phyloP scores from a whole-genome alignment of 2,888 invertebrate genomes.

The Drosophila nr. perissopoda region DNA sequence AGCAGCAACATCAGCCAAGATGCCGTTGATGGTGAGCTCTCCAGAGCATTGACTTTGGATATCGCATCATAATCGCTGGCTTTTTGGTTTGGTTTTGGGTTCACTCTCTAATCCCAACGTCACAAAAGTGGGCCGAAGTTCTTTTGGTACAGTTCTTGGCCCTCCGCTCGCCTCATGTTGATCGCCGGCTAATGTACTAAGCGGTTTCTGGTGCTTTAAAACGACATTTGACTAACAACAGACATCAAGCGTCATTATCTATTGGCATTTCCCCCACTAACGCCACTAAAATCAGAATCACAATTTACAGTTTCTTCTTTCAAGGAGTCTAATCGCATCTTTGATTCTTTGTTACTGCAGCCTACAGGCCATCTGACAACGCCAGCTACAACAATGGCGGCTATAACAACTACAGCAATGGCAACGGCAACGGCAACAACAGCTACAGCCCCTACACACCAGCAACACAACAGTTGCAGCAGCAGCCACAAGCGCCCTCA shows the following conservation, averaged over 20 bases:
- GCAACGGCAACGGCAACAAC: conserved; percentile 37
- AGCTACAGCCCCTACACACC: conserved; percentile 28
- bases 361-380: conserved; percentile 33
- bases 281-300: conserved; percentile 56
- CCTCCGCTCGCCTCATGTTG: conserved; percentile 47
- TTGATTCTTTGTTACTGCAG: conserved; percentile 21
- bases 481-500: conserved; percentile 50
- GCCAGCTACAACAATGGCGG: conserved; percentile 22
- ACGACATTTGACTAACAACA: conserved; percentile 59
- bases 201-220: conserved; percentile 73
- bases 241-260: conserved; percentile 53
- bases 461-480: conserved; percentile 43
- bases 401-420: conserved; percentile 32
- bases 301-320: background rate
- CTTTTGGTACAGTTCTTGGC: conserved; percentile 51
- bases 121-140: conserved; percentile 39
- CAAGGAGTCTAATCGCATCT: background rate
- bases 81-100: conserved; percentile 60
- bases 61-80: conserved; percentile 57
- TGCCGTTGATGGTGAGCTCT: conserved; percentile 72
- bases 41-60: conserved; percentile 48
- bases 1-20: conserved; percentile 37
- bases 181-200: conserved; percentile 74
- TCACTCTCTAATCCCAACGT: conserved; percentile 53
- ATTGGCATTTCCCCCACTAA: conserved; percentile 63